These are phyloP conservation scores for Novumbra hubbsi DNA, from an alignment of 2,797 vertebrate species.

Conservation along the genomic window DNA sequence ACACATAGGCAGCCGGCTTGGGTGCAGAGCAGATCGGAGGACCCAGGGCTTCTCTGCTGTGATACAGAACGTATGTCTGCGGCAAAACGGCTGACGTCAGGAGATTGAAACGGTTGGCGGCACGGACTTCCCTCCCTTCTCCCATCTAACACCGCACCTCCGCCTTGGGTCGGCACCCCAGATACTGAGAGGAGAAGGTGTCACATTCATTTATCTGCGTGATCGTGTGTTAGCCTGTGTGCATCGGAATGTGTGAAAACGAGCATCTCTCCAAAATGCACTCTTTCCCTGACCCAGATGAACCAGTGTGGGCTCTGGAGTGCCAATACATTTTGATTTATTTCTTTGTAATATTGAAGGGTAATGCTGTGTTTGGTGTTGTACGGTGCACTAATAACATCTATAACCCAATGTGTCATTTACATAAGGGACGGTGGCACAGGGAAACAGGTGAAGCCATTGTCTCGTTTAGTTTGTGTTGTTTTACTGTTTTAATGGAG, in stretches of 20 bases:
- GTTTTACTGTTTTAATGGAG: slow-evolving; percentile 3
- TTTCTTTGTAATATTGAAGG: not conserved
- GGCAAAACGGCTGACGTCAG: slow-evolving; percentile 11
- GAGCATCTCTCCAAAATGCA: too few relatives aligned
- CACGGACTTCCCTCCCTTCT: slow-evolving; percentile 1
- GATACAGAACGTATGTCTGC: slow-evolving; percentile 19
- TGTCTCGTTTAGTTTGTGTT: not conserved
- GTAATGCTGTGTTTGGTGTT: slow-evolving; percentile 3
- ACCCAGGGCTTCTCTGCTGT: slow-evolving; percentile 5
- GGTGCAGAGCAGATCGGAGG: not conserved
- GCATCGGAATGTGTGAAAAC: too few relatives aligned
- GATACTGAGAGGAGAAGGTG: not conserved
- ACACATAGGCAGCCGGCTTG: not conserved
- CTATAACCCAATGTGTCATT: not conserved
- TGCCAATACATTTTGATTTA: not conserved
- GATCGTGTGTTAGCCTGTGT: not conserved
- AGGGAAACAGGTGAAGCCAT: not conserved
- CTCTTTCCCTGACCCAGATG: too few relatives aligned
- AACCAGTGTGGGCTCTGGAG: not conserved
- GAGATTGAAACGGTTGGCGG: not conserved
- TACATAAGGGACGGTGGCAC: not conserved
- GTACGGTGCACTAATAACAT: not conserved
- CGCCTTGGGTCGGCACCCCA: not conserved
- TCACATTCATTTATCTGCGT: not conserved
- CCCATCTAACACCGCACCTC: not conserved